These are phyloP conservation scores for Chalcis sispes DNA, from an alignment of 2,888 invertebrate genomes.

Conservation along the genomic window DNA sequence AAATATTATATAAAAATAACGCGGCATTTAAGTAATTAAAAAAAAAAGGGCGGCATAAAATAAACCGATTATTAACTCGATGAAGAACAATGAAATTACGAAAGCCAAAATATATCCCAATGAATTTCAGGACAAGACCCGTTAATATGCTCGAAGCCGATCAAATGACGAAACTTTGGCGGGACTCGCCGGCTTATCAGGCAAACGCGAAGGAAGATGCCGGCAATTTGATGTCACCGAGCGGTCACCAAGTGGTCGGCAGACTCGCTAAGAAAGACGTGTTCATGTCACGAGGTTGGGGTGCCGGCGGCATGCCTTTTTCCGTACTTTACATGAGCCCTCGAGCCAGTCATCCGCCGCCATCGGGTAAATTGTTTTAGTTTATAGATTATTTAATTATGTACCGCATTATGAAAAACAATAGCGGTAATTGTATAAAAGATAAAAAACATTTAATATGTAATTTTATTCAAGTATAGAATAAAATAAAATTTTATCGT, in stretches of 20 bases:
- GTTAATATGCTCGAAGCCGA: constrained; percentile 36
- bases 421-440: too few relatives aligned
- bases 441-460: too few relatives aligned
- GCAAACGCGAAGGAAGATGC: neutral
- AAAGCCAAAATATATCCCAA: too few relatives aligned
- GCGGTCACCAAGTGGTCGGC: neutral
- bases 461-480: too few relatives aligned
- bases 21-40: too few relatives aligned
- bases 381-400: neutral
- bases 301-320: constrained; percentile 78
- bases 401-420: too few relatives aligned
- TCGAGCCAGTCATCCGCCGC: constrained; percentile 51
- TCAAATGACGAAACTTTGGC: constrained; percentile 17
- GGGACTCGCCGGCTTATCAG: constrained; percentile 6
- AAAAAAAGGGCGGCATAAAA: too few relatives aligned
- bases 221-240: neutral
- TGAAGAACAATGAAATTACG: too few relatives aligned
- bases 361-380: constrained; percentile 21
- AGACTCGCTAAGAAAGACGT: constrained; percentile 73
- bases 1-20: too few relatives aligned
- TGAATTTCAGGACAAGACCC: constrained; percentile 42
- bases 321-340: constrained; percentile 77
- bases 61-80: too few relatives aligned
- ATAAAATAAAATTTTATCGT: too few relatives aligned
- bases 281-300: constrained; percentile 77